phyloP scores from a whole-genome alignment of 2,113 vertebrate species.

The Panthera tigris region DNA sequence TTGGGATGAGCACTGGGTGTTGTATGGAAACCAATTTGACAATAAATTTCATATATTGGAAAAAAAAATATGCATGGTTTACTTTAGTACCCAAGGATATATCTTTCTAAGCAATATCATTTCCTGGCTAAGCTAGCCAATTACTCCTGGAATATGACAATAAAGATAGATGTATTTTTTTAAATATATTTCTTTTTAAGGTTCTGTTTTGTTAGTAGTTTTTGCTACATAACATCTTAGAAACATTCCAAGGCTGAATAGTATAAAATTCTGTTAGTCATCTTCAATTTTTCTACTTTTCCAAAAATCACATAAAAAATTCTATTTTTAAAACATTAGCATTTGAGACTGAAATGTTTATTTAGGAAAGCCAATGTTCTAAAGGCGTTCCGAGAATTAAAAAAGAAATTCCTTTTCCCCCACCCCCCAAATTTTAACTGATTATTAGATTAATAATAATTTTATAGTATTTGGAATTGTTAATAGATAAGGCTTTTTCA shows the following conservation, averaged over 20 bases:
- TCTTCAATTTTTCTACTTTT: conserved; percentile 35
- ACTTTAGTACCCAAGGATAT: background rate
- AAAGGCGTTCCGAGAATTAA: background rate
- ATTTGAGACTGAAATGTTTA: conserved; percentile 22
- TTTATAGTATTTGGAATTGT: background rate
- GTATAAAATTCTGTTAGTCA: background rate
- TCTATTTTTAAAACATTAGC: conserved; percentile 10
- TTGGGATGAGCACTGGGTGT: too few species aligned
- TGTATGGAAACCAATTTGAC: too few species aligned
- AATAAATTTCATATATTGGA: too few species aligned
- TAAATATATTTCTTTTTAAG: background rate
- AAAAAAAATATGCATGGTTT: background rate
- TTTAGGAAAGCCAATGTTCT: conserved; percentile 26
- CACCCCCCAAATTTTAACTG: background rate
- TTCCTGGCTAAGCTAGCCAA: background rate
- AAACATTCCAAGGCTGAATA: background rate
- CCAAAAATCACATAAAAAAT: background rate
- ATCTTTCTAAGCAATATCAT: background rate
- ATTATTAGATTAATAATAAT: background rate
- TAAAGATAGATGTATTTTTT: background rate
- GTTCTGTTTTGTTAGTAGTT: background rate
- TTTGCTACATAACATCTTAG: background rate
- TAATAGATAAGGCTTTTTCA: background rate
- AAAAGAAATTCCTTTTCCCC: background rate
- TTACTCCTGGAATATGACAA: background rate